These are phyloP conservation scores for Bombus turneri DNA, from an alignment of 1,140 invertebrate genomes.

Conservation along the genomic window DNA sequence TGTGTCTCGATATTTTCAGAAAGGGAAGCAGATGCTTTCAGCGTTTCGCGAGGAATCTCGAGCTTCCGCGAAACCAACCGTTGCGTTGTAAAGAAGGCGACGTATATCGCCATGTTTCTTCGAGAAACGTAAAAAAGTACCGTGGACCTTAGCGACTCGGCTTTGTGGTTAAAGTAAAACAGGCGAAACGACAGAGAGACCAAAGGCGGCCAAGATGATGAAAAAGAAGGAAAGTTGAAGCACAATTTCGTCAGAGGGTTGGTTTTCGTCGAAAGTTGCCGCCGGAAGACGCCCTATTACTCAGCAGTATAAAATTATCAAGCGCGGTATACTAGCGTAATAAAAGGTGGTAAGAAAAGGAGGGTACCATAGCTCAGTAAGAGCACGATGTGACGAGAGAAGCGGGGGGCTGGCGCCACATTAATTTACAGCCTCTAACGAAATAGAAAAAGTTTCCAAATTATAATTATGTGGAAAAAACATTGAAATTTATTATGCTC, in stretches of 20 bases:
- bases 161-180: background rate
- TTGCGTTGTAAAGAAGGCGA: background rate
- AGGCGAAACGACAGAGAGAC: background rate
- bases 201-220: background rate
- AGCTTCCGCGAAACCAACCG: background rate
- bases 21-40: background rate
- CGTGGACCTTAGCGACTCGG: background rate
- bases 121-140: background rate
- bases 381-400: background rate
- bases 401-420: background rate
- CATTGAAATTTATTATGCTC: slow-evolving; percentile 63
- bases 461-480: slow-evolving; percentile 48
- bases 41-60: background rate
- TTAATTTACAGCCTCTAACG: slow-evolving; percentile 49
- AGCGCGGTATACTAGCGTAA: slow-evolving; percentile 9
- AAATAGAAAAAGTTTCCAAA: slow-evolving; percentile 52
- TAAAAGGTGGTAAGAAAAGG: background rate
- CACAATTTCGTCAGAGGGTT: background rate
- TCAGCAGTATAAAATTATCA: slow-evolving; percentile 31
- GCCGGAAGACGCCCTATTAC: background rate
- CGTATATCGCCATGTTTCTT: background rate
- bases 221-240: background rate
- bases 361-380: too few relatives aligned
- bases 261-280: slow-evolving; percentile 7
- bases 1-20: background rate